Evolutionary conservation across 2,113 vertebrate genomes (phyloP), one percentile per base, ranked within the genome.

Genomic region (Hydrochoerus hydrochaeris): DNA sequence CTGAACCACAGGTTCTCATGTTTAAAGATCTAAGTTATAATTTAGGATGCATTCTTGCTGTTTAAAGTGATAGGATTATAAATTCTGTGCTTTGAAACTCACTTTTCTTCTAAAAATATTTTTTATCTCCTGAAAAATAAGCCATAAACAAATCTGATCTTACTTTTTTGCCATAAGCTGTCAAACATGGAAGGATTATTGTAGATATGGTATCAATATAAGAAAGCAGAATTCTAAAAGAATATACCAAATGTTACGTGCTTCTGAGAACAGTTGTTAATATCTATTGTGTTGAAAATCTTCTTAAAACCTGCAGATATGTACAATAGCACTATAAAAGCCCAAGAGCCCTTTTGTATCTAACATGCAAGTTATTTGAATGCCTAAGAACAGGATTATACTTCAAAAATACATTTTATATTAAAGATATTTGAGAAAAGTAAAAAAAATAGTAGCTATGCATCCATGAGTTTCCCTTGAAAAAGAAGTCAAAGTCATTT

Each of bases 141-240:
- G 89, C 0, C 0, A 80, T 89, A 95, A 98, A 96, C 81, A 89
- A 91, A 95, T 98, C 97, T 96, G 98, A 97, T 0, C 1, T 44
- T 44, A 14, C 63, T 85, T 60, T 97, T 92, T 97, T 44, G 57
- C 49, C 60, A 75, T 60, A 28, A 95, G 92, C 97, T 95, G 94
- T 97, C 90, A 96, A 83, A 88, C 96, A 97, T 60, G 65, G 71
- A 75, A 7, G 19, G 0, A 46, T 0, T 91, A 75, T n/a, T 93
- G 38, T 65, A 91, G 69, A 62, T 63, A 32, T 22, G 71, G 32
- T 46, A 78, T 95, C 85, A 97, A 95, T 97, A 97, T 90, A 94
- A 97, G 63, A 96, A 91, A 98, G 98, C 88, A 62, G 90, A 97
- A 82, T 96, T 57, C 78, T 87, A 24, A 97, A 91, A 94, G 57